These are phyloP conservation scores for Pissodes strobi DNA, from an alignment of 1,140 invertebrate species.

Conservation along the genomic window DNA sequence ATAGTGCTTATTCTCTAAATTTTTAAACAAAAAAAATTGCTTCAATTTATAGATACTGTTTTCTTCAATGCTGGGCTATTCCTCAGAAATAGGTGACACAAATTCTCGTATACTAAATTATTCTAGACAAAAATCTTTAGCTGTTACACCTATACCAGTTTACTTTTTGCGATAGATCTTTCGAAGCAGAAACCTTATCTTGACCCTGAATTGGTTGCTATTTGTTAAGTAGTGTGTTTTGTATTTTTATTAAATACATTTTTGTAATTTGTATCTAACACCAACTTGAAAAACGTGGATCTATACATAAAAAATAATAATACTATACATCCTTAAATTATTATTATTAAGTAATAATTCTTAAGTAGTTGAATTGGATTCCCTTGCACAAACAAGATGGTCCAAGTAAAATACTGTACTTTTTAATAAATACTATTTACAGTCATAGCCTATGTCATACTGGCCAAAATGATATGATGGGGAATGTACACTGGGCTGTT, in stretches of 20 bases:
- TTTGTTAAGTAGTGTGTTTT: slow-evolving; percentile 16
- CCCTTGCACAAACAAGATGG: slow-evolving; percentile 41
- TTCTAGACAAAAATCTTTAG: slow-evolving; percentile 29
- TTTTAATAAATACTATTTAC: slow-evolving; percentile 48
- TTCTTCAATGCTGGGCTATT: not conserved
- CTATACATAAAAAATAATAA: slow-evolving; percentile 37
- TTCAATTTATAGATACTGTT: not conserved
- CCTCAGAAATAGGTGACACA: slow-evolving; percentile 19
- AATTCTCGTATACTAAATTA: slow-evolving; percentile 34
- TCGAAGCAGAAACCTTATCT: slow-evolving; percentile 27
- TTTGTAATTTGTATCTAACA: slow-evolving; percentile 25
- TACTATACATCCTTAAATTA: slow-evolving; percentile 26
- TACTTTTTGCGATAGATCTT: slow-evolving; percentile 11
- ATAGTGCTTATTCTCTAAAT: not conserved
- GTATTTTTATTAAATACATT: slow-evolving; percentile 14
- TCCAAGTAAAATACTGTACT: slow-evolving; percentile 37
- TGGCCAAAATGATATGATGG: slow-evolving; percentile 56
- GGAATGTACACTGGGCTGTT: slow-evolving; percentile 52
- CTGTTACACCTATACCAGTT: slow-evolving; percentile 31
- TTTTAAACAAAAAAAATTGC: not conserved
- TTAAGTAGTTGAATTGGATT: slow-evolving; percentile 23
- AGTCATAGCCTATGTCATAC: slow-evolving; percentile 48
- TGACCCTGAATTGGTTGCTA: slow-evolving; percentile 43
- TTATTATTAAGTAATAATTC: slow-evolving; percentile 24
- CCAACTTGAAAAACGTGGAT: slow-evolving; percentile 31